Evolutionary conservation across 2,888 invertebrate genomes (phyloP), one percentile per base, ranked within the genome.

Genomic region (Xylota sylvarum): DNA sequence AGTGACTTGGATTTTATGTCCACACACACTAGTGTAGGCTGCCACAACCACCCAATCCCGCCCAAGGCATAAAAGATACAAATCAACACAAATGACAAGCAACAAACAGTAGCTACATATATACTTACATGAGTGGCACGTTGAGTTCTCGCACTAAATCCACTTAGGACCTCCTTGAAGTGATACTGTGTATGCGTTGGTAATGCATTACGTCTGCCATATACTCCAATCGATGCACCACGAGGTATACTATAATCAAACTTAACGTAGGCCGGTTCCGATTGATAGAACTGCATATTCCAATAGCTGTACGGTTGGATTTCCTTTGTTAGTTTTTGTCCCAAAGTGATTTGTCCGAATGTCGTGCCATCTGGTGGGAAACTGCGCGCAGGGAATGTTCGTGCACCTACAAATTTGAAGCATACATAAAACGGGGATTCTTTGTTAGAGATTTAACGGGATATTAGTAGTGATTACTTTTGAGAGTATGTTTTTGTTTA

Each of bases 131-230:
- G 96, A 90, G 97, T 96, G 67, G 97, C 96, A 90, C 97, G 94
- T 12, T 96, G 96, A 74, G 96, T 96, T 90, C 97, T 94, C 43
- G 96, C 97, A 93, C 97, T 97, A 92, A 97, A 97, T 83, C 97
- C 97, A 91, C 97, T 97, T 70, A 98, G 94, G 64, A 98, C 97
- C 93, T 98, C 98, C 91, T 98, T 95, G 90, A 99, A 97, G 92
- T 99, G 98, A 93, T 99, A 98, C 91, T 98, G 97, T 35, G 98
- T 98, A 91, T 99, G 98, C 2, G 99, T 98, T 4, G 99, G 99
- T 76, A 98, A 93, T 52, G 98, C 97, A 91, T 98, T 98, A 89
- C 98, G 94, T 89, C 99, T 94, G 1, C 98, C 98, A 91, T 99
- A 98, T 14, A 99, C 96, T 50, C 98, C 99, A 92, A 99, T 97